Evolutionary conservation across 2,888 invertebrate genomes (phyloP), one percentile per base, ranked within the genome.

Genomic region (Cordilura impudica): DNA sequence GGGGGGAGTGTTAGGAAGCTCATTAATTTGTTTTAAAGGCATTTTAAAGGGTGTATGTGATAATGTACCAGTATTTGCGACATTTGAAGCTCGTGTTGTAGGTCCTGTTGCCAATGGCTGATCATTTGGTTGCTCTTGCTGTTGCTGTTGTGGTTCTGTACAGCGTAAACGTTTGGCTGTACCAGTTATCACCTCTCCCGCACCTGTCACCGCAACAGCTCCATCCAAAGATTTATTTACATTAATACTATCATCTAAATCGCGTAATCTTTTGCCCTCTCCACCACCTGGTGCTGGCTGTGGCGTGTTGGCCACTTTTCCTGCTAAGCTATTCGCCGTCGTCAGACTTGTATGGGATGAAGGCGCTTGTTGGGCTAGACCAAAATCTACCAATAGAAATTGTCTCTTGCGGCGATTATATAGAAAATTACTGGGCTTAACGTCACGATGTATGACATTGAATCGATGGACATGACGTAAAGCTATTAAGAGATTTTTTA

Each of bases 341-440:
- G 63, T 47, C 23, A 81, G 3, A n/a, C 35, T 39, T 12, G n/a
- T 81, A 81, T 51, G 85, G 78, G 16, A 75, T 3, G 82, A 26
- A 0, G 79, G 49, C 23, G 88, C 84, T 58, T 92, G 92, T 89
- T 97, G 96, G 19, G 97, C 96, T 81, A 97, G 91, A 0, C 97
- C 97, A 91, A 97, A 97, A 90, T 97, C 97, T 12, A 97, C 96
- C 80, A 97, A 90, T 63, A 95, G 91, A 89, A 94, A 95, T 85
- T 94, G 94, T 83, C 91, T 91, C 76, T 92, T 92, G 26, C 91
- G 91, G 12, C 96, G 91, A 89, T 96, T 95, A 86, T 96, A 97
- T 8, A 97, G 91, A 89, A 97, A 97, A 91, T 97, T 97, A 89
- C 94, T 95, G 1, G 97, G 97, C 89, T 97, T 97, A 47, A 97